Evolutionary conservation across 2,888 invertebrate species (phyloP).

Genomic region (Aphodius sticticus): DNA sequence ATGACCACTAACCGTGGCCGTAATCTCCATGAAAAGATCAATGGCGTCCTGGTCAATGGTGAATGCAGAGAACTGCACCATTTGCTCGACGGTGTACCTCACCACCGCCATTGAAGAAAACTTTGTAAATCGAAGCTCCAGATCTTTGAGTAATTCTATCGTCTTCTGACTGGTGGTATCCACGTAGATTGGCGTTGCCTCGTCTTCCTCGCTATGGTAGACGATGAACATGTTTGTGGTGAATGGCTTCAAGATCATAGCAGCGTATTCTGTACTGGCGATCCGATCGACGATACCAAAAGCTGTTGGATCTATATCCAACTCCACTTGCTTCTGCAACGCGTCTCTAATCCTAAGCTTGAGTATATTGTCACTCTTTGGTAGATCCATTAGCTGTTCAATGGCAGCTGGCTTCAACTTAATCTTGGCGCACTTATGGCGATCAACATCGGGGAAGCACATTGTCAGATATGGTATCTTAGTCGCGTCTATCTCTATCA

Average conservation of each 20-base stretch:
- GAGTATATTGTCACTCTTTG: neutral
- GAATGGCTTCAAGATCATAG: constrained; percentile 6
- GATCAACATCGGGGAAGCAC: neutral
- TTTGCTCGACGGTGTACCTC: neutral
- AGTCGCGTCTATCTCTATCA: neutral
- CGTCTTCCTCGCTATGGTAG: neutral
- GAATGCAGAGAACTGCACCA: neutral
- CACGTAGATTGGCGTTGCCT: constrained; percentile 25
- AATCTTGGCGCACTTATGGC: neutral
- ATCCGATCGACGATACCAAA: neutral
- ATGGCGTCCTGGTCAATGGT: neutral
- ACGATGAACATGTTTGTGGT: constrained; percentile 19
- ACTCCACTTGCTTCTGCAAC: neutral
- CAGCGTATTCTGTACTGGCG: neutral
- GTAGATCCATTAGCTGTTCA: neutral
- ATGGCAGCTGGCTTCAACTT: neutral
- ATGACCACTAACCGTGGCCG: constrained; percentile 6
- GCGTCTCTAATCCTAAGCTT: neutral
- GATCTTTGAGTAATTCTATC: neutral
- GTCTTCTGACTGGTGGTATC: constrained; percentile 16
- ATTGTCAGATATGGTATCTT: constrained; percentile 1
- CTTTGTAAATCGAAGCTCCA: neutral
- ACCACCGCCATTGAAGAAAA: neutral
- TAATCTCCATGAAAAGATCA: neutral
- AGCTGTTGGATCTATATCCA: neutral